Conservation (phyloP, 2,888 invertebrate species). For the Copidosoma aretas region DNA sequence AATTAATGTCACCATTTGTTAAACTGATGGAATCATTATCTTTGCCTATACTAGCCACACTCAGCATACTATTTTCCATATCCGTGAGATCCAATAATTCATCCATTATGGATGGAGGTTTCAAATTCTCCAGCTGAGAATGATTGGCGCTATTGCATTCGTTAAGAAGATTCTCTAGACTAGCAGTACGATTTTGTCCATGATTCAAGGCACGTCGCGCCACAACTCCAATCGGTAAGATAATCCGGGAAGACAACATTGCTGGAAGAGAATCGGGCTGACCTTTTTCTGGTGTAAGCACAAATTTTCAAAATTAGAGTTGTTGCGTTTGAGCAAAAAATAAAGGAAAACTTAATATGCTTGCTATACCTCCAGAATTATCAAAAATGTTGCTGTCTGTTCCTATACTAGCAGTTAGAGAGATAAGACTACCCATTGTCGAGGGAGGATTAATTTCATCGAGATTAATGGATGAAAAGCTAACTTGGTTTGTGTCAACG, state of each 20-base stretch:
- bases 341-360: not conserved
- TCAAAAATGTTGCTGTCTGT: constrained; percentile 21
- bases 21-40: constrained; percentile 61
- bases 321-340: not conserved
- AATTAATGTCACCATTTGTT: constrained; percentile 61
- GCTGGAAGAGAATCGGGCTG: constrained; percentile 52
- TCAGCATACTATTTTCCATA: constrained; percentile 82
- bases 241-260: constrained; percentile 64
- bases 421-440: constrained; percentile 73
- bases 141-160: constrained; percentile 66
- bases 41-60: constrained; percentile 77
- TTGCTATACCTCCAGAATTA: constrained; percentile 31
- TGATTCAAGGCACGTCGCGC: constrained; percentile 75
- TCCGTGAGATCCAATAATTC: constrained; percentile 67
- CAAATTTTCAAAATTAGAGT: not conserved
- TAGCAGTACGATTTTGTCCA: constrained; percentile 63
- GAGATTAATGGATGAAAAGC: constrained; percentile 65
- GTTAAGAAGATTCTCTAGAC: constrained; percentile 71
- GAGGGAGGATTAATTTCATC: constrained; percentile 81
- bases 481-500: constrained; percentile 60
- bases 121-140: constrained; percentile 79
- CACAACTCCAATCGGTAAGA: constrained; percentile 74
- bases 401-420: constrained; percentile 64
- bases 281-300: constrained; percentile 44
- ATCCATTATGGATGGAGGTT: constrained; percentile 84